Percentiles rank a stretch among this genome's conserved stretches.
These are phyloP conservation scores for Scolanthus callimorphus DNA, from an alignment of 92 coral and sea anemone species.

Conservation along the genomic window DNA sequence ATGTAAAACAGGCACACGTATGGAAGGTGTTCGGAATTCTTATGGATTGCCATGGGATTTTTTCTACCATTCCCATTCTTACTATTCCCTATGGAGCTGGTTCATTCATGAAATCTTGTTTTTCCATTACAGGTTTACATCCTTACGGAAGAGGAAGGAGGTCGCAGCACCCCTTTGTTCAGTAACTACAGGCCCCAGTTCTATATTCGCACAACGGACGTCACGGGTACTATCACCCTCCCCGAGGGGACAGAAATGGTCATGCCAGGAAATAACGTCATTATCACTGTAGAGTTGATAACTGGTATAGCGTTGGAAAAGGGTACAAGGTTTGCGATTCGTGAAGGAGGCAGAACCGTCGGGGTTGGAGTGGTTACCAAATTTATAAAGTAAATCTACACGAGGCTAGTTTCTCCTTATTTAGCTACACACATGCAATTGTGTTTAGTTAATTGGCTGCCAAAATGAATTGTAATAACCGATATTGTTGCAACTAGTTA, in stretches of 20 bases:
- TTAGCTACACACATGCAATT: no score
- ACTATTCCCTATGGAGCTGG: no score
- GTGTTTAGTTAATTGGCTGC: no score
- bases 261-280: slow-evolving; percentile 96
- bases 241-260: slow-evolving; percentile 95
- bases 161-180: slow-evolving; percentile 92
- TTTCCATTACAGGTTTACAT: slow-evolving; percentile 93
- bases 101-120: no score
- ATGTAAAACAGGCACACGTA: no score
- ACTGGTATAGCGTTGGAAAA: slow-evolving; percentile 83
- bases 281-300: slow-evolving; percentile 61
- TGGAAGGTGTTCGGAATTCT: no score
- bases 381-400: slow-evolving; percentile 45
- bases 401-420: no score
- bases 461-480: no score
- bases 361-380: slow-evolving; percentile 96
- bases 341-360: slow-evolving; percentile 94
- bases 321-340: slow-evolving; percentile 81
- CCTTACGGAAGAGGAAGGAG: slow-evolving; percentile 93
- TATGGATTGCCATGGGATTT: no score
- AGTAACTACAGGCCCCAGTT: slow-evolving; percentile 92
- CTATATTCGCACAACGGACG: slow-evolving; percentile 95
- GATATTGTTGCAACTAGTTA: no score
- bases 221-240: slow-evolving; percentile 89
- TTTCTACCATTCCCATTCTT: no score